phyloP scores from a whole-genome alignment of 2,797 vertebrate genomes.

The Myoxocephalus aenaeus region DNA sequence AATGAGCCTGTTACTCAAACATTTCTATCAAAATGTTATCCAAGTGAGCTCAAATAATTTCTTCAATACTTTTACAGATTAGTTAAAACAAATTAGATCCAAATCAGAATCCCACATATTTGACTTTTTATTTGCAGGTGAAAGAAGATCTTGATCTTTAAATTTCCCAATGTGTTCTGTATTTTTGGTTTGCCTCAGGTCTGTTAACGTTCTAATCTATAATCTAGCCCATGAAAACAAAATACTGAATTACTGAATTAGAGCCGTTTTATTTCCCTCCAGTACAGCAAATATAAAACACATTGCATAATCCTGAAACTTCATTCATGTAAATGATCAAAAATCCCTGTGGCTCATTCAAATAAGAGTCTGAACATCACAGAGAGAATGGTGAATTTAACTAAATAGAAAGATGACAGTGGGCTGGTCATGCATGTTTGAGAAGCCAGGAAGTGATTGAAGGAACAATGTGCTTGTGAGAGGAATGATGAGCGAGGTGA shows the following conservation, averaged over 20 bases:
- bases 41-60: slow-evolving; percentile 7
- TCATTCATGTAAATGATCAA: neutral
- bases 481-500: slow-evolving; percentile 59
- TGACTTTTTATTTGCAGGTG: neutral
- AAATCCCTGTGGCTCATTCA: slow-evolving; percentile 2
- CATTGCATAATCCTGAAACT: neutral
- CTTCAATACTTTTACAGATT: slow-evolving; percentile 1
- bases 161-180: neutral
- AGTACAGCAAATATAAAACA: neutral
- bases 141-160: neutral
- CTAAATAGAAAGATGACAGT: slow-evolving; percentile 25
- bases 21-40: slow-evolving; percentile 12
- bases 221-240: neutral
- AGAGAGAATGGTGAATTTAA: slow-evolving; percentile 16
- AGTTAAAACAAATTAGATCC: slow-evolving; percentile 5
- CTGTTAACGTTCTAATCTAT: too few species aligned
- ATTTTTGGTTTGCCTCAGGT: neutral
- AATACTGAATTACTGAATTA: neutral
- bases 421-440: slow-evolving; percentile 6
- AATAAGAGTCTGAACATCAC: slow-evolving; percentile 12
- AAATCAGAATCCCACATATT: slow-evolving; percentile 1
- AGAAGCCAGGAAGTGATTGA: slow-evolving; percentile 3
- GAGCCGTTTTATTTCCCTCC: neutral
- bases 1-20: neutral
- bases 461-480: slow-evolving; percentile 44